These are phyloP conservation scores for Oasisia sp. DNA, from an alignment of 2,888 invertebrate genomes.

Conservation along the genomic window DNA sequence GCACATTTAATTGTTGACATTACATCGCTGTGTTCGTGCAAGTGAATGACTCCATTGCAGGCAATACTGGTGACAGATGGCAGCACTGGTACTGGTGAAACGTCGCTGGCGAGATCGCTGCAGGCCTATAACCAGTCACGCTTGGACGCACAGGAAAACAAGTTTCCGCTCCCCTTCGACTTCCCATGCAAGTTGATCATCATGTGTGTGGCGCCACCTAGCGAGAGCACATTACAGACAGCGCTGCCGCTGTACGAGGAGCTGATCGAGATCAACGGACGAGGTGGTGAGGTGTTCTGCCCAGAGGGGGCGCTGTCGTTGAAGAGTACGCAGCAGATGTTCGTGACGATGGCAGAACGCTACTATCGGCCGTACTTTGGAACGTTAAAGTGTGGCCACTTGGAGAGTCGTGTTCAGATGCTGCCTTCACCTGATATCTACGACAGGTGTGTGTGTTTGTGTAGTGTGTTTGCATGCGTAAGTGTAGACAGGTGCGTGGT, in stretches of 20 bases:
- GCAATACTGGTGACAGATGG: constrained; percentile 82
- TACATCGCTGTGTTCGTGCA: background rate
- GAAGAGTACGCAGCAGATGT: constrained; percentile 69
- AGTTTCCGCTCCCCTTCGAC: constrained; percentile 80
- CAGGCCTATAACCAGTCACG: constrained; percentile 48
- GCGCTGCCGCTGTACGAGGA: constrained; percentile 82
- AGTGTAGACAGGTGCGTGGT: constrained; percentile 14
- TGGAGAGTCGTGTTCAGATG: constrained; percentile 78
- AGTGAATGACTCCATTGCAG: constrained; percentile 58
- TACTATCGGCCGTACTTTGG: constrained; percentile 81
- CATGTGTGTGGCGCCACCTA: constrained; percentile 64
- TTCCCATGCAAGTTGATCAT: constrained; percentile 82
- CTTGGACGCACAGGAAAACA: constrained; percentile 50
- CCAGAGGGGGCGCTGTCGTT: constrained; percentile 54
- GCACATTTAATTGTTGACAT: constrained; percentile 19
- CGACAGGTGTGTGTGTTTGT: constrained; percentile 45
- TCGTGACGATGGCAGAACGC: constrained; percentile 77
- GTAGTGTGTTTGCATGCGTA: background rate
- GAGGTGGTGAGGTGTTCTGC: constrained; percentile 65
- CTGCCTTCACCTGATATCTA: constrained; percentile 77
- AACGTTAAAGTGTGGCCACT: constrained; percentile 78
- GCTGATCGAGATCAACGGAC: constrained; percentile 78
- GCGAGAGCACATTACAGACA: constrained; percentile 64
- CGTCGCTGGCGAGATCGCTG: constrained; percentile 73
- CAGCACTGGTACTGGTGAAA: constrained; percentile 75